phyloP scores from a whole-genome alignment of 2,888 invertebrate species.

The Drosophila stalkeri region DNA sequence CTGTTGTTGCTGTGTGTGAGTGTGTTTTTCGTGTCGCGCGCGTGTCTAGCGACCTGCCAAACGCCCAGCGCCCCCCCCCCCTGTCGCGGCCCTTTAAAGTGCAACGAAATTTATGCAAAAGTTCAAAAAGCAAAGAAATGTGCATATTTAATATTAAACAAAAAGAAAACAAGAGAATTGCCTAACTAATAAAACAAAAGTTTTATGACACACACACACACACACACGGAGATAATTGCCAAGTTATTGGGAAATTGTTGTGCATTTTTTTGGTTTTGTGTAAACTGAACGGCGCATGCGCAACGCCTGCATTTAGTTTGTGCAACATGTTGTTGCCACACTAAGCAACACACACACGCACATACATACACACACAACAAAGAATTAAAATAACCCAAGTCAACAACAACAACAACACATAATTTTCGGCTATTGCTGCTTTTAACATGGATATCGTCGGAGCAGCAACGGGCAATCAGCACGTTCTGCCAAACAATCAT shows the following conservation, averaged over 20 bases:
- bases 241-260: conserved; percentile 31
- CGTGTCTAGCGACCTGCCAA: conserved; percentile 46
- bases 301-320: conserved; percentile 50
- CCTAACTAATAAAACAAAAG: conserved; percentile 35
- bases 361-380: conserved; percentile 10
- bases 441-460: conserved; percentile 84
- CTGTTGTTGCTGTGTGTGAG: conserved; percentile 29
- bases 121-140: conserved; percentile 25
- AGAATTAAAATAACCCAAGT: conserved; percentile 16
- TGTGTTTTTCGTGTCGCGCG: conserved; percentile 51
- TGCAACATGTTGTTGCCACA: conserved; percentile 72
- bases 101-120: conserved; percentile 32
- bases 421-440: conserved; percentile 25
- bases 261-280: conserved; percentile 25
- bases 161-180: conserved; percentile 13
- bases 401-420: conserved; percentile 24
- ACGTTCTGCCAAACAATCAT: conserved; percentile 85
- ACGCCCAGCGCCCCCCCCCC: background rate
- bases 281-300: conserved; percentile 54
- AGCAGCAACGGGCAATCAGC: conserved; percentile 81
- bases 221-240: conserved; percentile 15
- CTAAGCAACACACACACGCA: conserved; percentile 39
- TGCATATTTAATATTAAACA: conserved; percentile 14
- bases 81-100: conserved; percentile 2
- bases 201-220: conserved; percentile 20